Evolutionary conservation across 2,113 vertebrate species (phyloP).

Genomic region (Tauraco erythrolophus): DNA sequence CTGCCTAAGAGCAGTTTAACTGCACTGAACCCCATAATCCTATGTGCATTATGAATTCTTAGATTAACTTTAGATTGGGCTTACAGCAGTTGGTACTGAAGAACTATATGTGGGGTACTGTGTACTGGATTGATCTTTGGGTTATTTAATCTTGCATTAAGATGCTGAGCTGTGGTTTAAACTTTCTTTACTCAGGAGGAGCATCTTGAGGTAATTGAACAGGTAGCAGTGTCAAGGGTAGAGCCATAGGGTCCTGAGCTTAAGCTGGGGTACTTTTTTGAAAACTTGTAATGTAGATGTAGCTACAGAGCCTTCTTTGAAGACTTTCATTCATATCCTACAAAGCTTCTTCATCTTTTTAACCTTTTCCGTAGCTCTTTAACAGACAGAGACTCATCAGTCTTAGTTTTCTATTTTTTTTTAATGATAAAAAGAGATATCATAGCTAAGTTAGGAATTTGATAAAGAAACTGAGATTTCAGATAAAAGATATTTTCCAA

Average conservation of each 20-base stretch:
- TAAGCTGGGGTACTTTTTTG: not conserved
- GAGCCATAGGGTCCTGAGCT: not conserved
- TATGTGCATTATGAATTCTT: not conserved
- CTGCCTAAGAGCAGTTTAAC: not conserved
- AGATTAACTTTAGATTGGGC: not conserved
- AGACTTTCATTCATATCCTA: not conserved
- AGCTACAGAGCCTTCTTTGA: not conserved
- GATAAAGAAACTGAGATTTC: not conserved
- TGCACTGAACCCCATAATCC: not conserved
- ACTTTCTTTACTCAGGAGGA: not conserved
- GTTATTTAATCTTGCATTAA: not conserved
- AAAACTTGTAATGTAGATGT: not conserved
- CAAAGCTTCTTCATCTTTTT: not conserved
- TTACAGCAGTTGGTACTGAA: not conserved
- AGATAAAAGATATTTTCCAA: not conserved
- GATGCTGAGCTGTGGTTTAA: not conserved
- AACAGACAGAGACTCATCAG: not conserved
- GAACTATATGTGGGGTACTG: not conserved
- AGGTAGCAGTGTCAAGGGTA: not conserved
- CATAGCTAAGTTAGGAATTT: not conserved
- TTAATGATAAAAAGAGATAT: not conserved
- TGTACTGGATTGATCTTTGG: not conserved
- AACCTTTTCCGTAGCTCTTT: not conserved
- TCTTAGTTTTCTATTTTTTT: not conserved
- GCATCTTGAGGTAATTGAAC: not conserved